Conservation (phyloP, 2,797 vertebrate genomes). For the Brachyalestes nurse region DNA sequence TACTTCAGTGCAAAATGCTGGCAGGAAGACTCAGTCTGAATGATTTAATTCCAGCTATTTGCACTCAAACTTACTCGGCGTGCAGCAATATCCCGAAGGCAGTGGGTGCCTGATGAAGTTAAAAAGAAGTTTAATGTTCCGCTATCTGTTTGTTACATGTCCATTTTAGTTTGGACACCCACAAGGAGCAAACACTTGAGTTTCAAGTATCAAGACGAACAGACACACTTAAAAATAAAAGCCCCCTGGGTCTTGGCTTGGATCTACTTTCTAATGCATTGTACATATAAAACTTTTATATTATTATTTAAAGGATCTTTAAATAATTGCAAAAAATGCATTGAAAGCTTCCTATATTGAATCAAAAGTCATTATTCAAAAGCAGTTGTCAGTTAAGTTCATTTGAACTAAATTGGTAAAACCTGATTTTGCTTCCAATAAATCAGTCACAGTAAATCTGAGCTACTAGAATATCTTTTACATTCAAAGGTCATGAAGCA, state of each 20-base stretch:
- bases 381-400: too few relatives aligned
- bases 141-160: constrained; percentile 3
- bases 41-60: constrained; percentile 2
- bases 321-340: not conserved
- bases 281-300: not conserved
- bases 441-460: not conserved
- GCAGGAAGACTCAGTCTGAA: not conserved
- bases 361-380: not conserved
- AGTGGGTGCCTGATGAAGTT: not conserved
- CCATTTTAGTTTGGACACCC: constrained; percentile 12
- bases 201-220: not conserved
- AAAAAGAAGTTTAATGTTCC: constrained; percentile 12
- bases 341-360: not conserved
- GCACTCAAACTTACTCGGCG: not conserved
- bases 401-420: too few relatives aligned
- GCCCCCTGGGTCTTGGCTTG: not conserved
- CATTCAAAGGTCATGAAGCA: constrained; percentile 24
- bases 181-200: not conserved
- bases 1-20: not conserved
- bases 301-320: not conserved
- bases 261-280: not conserved
- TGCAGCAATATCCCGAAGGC: constrained; percentile 11
- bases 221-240: not conserved
- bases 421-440: not conserved
- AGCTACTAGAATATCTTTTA: constrained; percentile 23